These are phyloP conservation scores for Crocallis elinguaria DNA, from an alignment of 2,888 invertebrate species.

Conservation along the genomic window DNA sequence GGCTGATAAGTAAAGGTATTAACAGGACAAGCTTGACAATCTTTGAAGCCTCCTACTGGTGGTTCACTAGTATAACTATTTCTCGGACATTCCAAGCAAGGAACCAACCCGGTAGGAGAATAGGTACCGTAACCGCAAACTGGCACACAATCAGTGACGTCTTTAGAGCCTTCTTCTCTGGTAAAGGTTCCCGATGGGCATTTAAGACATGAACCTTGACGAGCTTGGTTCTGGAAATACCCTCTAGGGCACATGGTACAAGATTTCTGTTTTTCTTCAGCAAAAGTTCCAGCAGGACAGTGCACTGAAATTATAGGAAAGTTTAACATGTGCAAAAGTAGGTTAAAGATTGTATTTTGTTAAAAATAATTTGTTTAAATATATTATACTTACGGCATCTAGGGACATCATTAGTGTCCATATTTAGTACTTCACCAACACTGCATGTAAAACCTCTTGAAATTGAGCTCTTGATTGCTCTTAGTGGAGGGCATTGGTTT, in stretches of 20 bases:
- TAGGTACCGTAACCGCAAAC: conserved; percentile 98
- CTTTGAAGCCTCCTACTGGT: conserved; percentile 95
- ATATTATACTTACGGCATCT: conserved; percentile 90
- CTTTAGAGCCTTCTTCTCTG: conserved; percentile 94
- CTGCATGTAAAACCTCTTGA: conserved; percentile 96
- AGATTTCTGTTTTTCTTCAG: conserved; percentile 94
- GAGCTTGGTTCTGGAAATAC: conserved; percentile 96
- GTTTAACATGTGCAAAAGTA: conserved; percentile 1
- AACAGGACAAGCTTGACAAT: conserved; percentile 96
- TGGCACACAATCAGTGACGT: conserved; percentile 93
- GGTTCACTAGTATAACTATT: conserved; percentile 96
- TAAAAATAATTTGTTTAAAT: too few species aligned
- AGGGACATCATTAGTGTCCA: conserved; percentile 96
- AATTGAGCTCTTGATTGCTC: conserved; percentile 93
- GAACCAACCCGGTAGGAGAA: conserved; percentile 96
- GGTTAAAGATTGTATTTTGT: too few species aligned
- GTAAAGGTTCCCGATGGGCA: conserved; percentile 98
- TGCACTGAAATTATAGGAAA: conserved; percentile 87
- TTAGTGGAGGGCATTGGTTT: conserved; percentile 95
- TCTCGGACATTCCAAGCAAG: conserved; percentile 96
- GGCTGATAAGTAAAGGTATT: conserved; percentile 96
- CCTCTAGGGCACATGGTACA: conserved; percentile 97
- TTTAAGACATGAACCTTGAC: conserved; percentile 94
- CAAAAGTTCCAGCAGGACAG: conserved; percentile 98
- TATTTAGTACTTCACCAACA: conserved; percentile 96